phyloP scores from a whole-genome alignment of 1,140 invertebrate species.

The Dendroctonus valens region DNA sequence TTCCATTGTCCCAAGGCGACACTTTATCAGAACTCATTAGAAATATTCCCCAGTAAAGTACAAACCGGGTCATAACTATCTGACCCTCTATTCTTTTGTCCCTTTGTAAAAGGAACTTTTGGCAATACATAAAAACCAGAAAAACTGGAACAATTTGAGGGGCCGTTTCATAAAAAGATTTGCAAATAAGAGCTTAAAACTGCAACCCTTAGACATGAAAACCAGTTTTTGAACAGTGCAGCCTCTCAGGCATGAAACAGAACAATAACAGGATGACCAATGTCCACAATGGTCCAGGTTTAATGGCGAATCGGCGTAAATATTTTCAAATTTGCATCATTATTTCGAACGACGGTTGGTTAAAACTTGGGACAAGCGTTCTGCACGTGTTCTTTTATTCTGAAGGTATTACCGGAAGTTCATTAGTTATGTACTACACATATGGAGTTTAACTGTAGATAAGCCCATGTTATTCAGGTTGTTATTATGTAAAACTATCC shows the following conservation, averaged over 20 bases:
- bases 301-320: constrained; percentile 20
- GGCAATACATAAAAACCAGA: constrained; percentile 39
- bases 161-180: constrained; percentile 23
- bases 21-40: no score
- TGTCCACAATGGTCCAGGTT: constrained; percentile 25
- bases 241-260: constrained; percentile 32
- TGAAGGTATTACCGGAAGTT: constrained; percentile 29
- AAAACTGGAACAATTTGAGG: constrained; percentile 39
- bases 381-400: constrained; percentile 30
- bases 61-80: no score
- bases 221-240: constrained; percentile 36
- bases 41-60: no score
- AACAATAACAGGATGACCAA: constrained; percentile 31
- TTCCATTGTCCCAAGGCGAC: no score
- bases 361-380: constrained; percentile 9
- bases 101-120: constrained; percentile 31
- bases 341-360: constrained; percentile 29
- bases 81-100: no score
- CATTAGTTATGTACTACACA: constrained; percentile 26
- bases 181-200: constrained; percentile 28
- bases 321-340: constrained; percentile 29
- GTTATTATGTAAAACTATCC: no score
- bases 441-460: constrained; percentile 1
- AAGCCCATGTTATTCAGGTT: no score
- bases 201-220: constrained; percentile 34